Base-by-base conservation (phyloP, 2,888 invertebrate species). In the Acholoe squamosa region DNA sequence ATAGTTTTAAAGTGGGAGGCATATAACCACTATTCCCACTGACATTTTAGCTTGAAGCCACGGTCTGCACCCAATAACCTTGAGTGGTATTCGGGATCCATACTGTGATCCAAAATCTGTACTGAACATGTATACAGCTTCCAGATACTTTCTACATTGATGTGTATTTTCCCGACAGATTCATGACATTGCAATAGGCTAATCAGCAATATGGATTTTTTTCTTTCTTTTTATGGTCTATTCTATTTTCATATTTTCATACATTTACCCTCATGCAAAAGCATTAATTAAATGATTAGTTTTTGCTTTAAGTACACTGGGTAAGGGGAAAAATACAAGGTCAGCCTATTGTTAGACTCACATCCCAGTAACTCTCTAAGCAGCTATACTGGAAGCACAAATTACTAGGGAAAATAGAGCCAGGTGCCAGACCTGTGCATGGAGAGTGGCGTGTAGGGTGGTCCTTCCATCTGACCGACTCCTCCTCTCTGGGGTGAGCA, bases 1-100 rank as follows among this genome's bases (percentile, higher is more conserved):
- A 43, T 10, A 43, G 43, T 43, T 43, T 3, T 43, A 3, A 43
- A 10, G 5, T 7, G 10, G 43, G 43, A 43, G 10, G 43, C 43
- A 43, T 7, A 10, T n/a, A n/a, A n/a, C n/a, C n/a, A 19, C 61
- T 61, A 14, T 61, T 61, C 61, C 61, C 61, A 19, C 61, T 61
- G n/a, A 61, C 61, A 61, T 61, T 61, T 61, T 10, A 3, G 61
- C 61, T 19, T n/a, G 1, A 61, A 19, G 5, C 61, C 14, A n/a
- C n/a, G n/a, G 61, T 61, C 61, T 61, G 61, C 61, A 61, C 61
- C 61, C 22, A 61, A 61, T 61, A 19, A 61, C 61, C 61, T n/a
- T n/a, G 22, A 3, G 22, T 61, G 61, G 61, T 19, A n/a, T 61
- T 61, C 61, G 19, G 61, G 61, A 61, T 61, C 61, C 61, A 61